A percentile compares a stretch with the other conserved stretches of the same genome.
Evolutionary conservation across 1,140 invertebrate genomes (phyloP).

Genomic region (Papilio aristodemus): DNA sequence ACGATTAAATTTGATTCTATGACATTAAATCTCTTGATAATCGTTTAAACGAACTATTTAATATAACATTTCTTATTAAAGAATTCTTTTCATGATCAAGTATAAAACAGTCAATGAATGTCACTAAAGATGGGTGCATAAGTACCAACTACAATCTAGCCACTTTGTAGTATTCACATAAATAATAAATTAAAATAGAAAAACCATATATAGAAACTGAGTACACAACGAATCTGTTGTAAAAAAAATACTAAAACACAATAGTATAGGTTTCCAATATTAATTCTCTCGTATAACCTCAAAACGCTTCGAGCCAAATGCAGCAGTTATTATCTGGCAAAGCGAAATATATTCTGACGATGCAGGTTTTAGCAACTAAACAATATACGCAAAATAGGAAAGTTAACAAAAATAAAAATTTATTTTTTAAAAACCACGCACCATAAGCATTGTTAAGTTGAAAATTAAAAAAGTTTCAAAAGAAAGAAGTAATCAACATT

Average conservation of each 20-base stretch:
- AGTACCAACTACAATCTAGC: too few relatives aligned
- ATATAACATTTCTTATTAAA: too few relatives aligned
- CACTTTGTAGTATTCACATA: neutral
- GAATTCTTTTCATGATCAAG: too few relatives aligned
- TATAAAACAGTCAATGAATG: too few relatives aligned
- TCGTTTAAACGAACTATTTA: too few relatives aligned
- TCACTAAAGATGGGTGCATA: too few relatives aligned
- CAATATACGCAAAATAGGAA: constrained; percentile 19
- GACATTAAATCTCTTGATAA: too few relatives aligned
- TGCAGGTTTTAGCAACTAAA: constrained; percentile 30
- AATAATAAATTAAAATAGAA: neutral
- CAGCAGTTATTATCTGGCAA: constrained; percentile 3
- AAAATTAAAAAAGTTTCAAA: constrained; percentile 34
- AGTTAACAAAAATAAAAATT: constrained; percentile 22
- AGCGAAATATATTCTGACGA: constrained; percentile 2
- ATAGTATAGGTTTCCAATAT: constrained; percentile 13
- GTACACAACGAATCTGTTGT: neutral
- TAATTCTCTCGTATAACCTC: neutral
- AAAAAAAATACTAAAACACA: constrained; percentile 1
- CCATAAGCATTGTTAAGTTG: constrained; percentile 32
- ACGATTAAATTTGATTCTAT: too few relatives aligned
- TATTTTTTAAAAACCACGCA: constrained; percentile 15
- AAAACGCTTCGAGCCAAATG: constrained; percentile 10
- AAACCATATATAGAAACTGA: neutral
- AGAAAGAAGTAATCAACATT: constrained; percentile 34